Conservation (phyloP, 2,113 vertebrate genomes). For the Ranitomeya imitator region DNA sequence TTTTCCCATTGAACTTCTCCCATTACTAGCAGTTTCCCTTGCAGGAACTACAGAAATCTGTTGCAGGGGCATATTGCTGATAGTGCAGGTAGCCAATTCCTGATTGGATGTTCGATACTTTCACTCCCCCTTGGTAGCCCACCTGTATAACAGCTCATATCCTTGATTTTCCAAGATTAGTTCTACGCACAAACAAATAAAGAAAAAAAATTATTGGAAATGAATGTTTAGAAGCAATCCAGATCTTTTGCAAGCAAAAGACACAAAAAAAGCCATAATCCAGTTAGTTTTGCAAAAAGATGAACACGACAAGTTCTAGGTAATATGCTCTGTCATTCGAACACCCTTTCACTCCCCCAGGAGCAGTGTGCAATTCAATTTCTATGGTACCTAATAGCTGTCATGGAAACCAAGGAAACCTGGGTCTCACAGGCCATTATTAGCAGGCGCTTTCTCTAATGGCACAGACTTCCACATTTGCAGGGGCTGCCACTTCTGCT, state of each 20-base stretch:
- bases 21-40: slow-evolving; percentile 77
- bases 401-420: slow-evolving; percentile 77
- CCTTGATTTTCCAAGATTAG: slow-evolving; percentile 72
- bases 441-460: slow-evolving; percentile 66
- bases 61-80: slow-evolving; percentile 85
- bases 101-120: slow-evolving; percentile 71
- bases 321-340: slow-evolving; percentile 62
- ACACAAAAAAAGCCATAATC: slow-evolving; percentile 61
- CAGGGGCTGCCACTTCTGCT: slow-evolving; percentile 64
- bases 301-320: slow-evolving; percentile 65
- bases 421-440: slow-evolving; percentile 71
- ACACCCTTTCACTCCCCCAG: slow-evolving; percentile 62
- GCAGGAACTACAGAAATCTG: slow-evolving; percentile 90
- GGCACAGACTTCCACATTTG: slow-evolving; percentile 67
- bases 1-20: slow-evolving; percentile 78
- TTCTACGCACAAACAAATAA: slow-evolving; percentile 70
- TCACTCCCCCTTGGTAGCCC: slow-evolving; percentile 72
- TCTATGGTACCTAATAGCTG: slow-evolving; percentile 77
- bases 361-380: slow-evolving; percentile 72
- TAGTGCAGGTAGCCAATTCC: slow-evolving; percentile 69
- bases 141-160: slow-evolving; percentile 77
- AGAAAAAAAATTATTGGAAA: slow-evolving; percentile 55
- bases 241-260: slow-evolving; percentile 61
- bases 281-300: slow-evolving; percentile 61
- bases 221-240: slow-evolving; percentile 60